A percentile compares a stretch with the other conserved stretches of the same genome.
phyloP scores from a whole-genome alignment of 2,797 vertebrate species.

The Sus cebifrons region DNA sequence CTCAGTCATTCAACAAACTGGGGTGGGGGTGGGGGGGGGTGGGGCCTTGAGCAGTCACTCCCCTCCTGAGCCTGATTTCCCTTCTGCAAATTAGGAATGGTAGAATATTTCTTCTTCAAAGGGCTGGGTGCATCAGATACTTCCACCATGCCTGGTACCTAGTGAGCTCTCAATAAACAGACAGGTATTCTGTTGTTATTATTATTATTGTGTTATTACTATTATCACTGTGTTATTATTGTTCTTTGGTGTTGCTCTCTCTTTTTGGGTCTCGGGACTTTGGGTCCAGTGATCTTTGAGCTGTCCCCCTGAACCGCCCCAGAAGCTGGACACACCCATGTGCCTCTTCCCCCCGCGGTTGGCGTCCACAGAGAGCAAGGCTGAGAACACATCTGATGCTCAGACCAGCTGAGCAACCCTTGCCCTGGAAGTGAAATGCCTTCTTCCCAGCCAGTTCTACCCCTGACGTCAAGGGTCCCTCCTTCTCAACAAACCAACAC shows the following conservation, averaged over 20 bases:
- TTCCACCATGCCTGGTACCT: rapidly evolving
- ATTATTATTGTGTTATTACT: too few relatives aligned
- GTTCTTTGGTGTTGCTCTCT: too few relatives aligned
- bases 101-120: neutral
- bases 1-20: neutral
- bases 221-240: too few relatives aligned
- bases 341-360: rapidly evolving
- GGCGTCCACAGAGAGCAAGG: neutral
- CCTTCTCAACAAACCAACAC: neutral
- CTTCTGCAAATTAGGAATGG: neutral
- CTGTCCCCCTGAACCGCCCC: rapidly evolving
- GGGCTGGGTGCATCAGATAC: neutral
- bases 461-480: neutral
- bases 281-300: neutral
- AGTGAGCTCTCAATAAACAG: neutral
- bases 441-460: neutral
- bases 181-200: too few relatives aligned
- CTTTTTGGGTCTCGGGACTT: neutral
- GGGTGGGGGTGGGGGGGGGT: neutral
- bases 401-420: neutral
- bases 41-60: neutral
- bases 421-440: neutral
- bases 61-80: neutral
- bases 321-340: neutral
- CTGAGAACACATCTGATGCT: neutral